phyloP scores from a whole-genome alignment of 2,113 vertebrate genomes.

The Brachionichthys hirsutus region DNA sequence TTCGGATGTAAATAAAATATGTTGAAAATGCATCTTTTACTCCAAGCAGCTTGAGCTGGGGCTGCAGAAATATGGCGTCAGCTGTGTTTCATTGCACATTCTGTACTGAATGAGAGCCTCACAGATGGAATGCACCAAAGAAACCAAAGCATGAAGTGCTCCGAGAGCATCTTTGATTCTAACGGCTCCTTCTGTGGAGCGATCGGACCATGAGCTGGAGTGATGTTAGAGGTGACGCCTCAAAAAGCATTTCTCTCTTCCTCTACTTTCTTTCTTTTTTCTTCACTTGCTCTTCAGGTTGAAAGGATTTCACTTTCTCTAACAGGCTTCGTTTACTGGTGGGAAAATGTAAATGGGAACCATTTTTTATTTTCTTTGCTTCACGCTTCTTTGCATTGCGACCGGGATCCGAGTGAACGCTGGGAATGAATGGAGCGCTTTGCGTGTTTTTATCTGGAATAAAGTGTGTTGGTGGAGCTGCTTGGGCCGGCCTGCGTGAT shows the following conservation, averaged over 20 bases:
- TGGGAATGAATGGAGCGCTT: constrained; percentile 25
- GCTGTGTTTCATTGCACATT: constrained; percentile 31
- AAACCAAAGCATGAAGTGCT: constrained; percentile 51
- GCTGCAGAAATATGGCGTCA: constrained; percentile 34
- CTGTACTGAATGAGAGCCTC: constrained; percentile 23
- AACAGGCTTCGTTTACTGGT: constrained; percentile 15
- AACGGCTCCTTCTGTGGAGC: constrained; percentile 8
- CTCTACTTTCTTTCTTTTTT: constrained; percentile 12
- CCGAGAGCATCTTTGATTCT: constrained; percentile 39
- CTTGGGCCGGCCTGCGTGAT: constrained; percentile 51
- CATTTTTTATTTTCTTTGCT: neutral
- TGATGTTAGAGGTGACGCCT: constrained; percentile 38
- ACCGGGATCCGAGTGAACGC: constrained; percentile 41
- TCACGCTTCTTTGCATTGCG: constrained; percentile 2
- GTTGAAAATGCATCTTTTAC: constrained; percentile 49
- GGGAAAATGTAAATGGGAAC: neutral
- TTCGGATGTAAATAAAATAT: constrained; percentile 57
- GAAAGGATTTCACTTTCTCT: constrained; percentile 27
- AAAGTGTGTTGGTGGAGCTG: constrained; percentile 47
- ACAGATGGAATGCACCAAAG: constrained; percentile 29
- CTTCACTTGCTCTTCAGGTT: constrained; percentile 9
- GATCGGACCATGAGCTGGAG: neutral
- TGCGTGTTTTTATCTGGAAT: constrained; percentile 45
- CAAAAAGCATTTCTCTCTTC: constrained; percentile 18
- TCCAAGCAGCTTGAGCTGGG: constrained; percentile 26